Evolutionary conservation across 1,140 invertebrate genomes (phyloP).

Genomic region (Camponotus pennsylvanicus): DNA sequence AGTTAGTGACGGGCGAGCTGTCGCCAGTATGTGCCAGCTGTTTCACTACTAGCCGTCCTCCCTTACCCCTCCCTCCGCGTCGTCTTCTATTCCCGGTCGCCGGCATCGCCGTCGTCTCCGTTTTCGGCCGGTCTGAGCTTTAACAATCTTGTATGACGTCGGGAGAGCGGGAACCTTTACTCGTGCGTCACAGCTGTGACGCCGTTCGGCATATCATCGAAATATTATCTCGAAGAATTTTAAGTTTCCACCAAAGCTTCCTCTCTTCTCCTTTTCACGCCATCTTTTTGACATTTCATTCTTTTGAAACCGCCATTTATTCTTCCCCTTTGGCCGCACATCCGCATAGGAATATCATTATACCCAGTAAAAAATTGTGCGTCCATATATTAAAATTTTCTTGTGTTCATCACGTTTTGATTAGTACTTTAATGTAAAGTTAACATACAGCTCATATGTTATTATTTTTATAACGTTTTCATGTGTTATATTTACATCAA

Average conservation of each 20-base stretch:
- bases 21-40: constrained; percentile 85
- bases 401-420: no score
- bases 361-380: no score
- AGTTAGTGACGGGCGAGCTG: constrained; percentile 85
- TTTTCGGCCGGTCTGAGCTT: constrained; percentile 73
- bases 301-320: background rate
- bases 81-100: constrained; percentile 27
- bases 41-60: constrained; percentile 81
- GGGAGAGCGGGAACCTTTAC: constrained; percentile 75
- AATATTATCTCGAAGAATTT: constrained; percentile 84
- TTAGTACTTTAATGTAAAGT: no score
- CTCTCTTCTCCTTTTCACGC: background rate
- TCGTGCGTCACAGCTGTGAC: constrained; percentile 83
- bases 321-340: background rate
- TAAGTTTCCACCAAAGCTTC: constrained; percentile 70
- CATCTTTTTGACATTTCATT: background rate
- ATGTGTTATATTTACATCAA: no score
- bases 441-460: no score
- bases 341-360: no score
- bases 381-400: no score
- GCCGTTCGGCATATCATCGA: constrained; percentile 84
- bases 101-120: background rate
- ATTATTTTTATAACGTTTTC: no score
- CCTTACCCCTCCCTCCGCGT: constrained; percentile 33
- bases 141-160: constrained; percentile 84